These are phyloP conservation scores for Chamaea fasciata DNA, from an alignment of 2,113 vertebrate species.

Conservation along the genomic window DNA sequence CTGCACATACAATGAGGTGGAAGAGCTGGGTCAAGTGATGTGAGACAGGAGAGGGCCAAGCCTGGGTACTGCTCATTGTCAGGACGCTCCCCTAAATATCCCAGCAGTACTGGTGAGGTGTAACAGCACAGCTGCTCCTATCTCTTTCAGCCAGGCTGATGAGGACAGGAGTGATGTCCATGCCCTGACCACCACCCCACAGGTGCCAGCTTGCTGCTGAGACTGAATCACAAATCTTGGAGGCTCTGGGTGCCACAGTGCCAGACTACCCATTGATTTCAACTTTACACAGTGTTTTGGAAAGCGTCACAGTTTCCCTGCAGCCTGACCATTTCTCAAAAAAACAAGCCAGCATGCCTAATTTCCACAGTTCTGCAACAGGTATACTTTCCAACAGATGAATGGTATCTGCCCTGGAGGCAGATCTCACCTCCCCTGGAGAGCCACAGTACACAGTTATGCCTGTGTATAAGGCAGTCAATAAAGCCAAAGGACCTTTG, in stretches of 20 bases:
- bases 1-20: fast-evolving
- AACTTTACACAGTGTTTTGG: not conserved
- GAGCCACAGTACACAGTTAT: not conserved
- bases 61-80: not conserved
- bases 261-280: not conserved
- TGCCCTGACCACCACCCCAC: not conserved
- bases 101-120: no score
- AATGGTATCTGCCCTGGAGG: not conserved
- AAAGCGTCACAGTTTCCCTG: not conserved
- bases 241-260: not conserved
- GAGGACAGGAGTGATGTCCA: not conserved
- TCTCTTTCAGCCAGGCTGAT: not conserved
- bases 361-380: not conserved
- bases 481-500: not conserved
- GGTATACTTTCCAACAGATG: not conserved
- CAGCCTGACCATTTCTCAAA: not conserved
- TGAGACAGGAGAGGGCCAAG: not conserved
- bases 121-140: not conserved
- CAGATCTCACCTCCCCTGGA: not conserved
- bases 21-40: not conserved
- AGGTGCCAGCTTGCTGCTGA: not conserved
- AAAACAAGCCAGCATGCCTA: not conserved
- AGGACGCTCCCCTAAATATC: not conserved
- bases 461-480: not conserved
- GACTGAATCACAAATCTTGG: not conserved